Evolutionary conservation across 2,888 invertebrate species (phyloP), one percentile per base, ranked within the genome.

Genomic region (Alviniconcha strummeri): DNA sequence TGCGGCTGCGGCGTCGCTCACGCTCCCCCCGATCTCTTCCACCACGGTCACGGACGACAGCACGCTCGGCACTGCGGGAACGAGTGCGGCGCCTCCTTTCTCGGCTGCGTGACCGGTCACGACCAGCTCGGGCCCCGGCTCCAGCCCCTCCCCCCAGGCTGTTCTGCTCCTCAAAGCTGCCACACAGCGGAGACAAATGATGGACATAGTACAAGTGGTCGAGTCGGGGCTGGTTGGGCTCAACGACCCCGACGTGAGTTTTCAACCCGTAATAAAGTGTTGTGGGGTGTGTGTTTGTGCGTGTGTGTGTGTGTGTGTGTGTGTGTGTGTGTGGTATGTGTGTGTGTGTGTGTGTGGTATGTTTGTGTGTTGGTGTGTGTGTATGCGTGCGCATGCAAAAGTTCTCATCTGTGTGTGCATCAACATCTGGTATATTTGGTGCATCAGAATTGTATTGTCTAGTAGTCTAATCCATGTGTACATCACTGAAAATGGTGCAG

Each of bases 61-160:
- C 60, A 64, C 88, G 79, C 54, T 87, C 88, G 76, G 90, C 80
- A 60, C 88, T 89, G 19, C 88, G 76, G n/a, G 86, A 81, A n/a
- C 89, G 83, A n/a, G 84, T 75, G 74, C 85, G 55, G 80, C 87
- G 83, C 69, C 85, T 79, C 60, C 86, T 80, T 55, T 88, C 84
- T 81, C 88, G 74, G 80, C 85, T 86, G 19, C 87, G 85, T 7
- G 85, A 86, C 13, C 89, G 84, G 13, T 87, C 89, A 13, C 86
- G 84, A 11, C 88, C 90, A 86, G n/a, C 83, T 82, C 60, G 60
- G 1, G 60, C 9, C 60, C 60, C 60, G 60, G 75, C 57, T 75
- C 60, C 55, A 72, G 15, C 36, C 17, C 52, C 56, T 52, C 64
- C 72, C 36, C 36, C 36, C 36, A 36, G 36, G 36, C 36, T 36